phyloP scores from a whole-genome alignment of 2,888 invertebrate species.

The Operophtera brumata region DNA sequence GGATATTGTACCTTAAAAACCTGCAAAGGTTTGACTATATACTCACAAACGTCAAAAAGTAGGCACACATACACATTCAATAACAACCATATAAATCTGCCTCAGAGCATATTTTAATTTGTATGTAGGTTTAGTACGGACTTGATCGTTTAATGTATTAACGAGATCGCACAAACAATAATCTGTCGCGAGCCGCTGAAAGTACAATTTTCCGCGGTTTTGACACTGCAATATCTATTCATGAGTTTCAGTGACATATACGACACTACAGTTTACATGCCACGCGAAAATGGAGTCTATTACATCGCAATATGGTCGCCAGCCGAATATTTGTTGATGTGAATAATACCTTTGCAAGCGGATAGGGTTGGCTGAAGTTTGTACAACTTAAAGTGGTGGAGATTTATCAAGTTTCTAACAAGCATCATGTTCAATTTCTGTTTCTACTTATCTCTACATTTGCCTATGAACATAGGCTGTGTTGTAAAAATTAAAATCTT shows the following conservation, averaged over 20 bases:
- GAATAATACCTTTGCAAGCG: constrained; percentile 33
- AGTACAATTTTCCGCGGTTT: constrained; percentile 69
- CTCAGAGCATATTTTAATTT: too few species aligned
- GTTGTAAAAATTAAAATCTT: too few species aligned
- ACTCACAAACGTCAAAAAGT: too few species aligned
- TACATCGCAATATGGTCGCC: constrained; percentile 15
- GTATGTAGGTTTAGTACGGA: neutral
- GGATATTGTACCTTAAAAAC: too few species aligned
- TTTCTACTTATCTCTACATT: neutral
- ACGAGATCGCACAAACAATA: constrained; percentile 49
- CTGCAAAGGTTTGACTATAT: too few species aligned
- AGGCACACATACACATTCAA: too few species aligned
- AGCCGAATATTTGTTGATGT: constrained; percentile 21
- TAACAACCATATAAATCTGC: too few species aligned
- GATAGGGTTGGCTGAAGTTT: constrained; percentile 28
- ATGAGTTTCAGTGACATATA: constrained; percentile 58
- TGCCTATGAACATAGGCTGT: neutral
- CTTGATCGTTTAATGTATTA: constrained; percentile 16
- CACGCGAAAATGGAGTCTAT: constrained; percentile 25
- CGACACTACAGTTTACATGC: constrained; percentile 28
- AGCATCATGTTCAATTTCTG: neutral
- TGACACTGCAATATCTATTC: constrained; percentile 73
- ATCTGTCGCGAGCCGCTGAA: constrained; percentile 44
- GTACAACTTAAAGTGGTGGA: constrained; percentile 20
- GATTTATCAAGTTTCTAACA: constrained; percentile 10